These are phyloP conservation scores for Canis aureus DNA, from an alignment of 2,113 vertebrate genomes.

Conservation along the genomic window DNA sequence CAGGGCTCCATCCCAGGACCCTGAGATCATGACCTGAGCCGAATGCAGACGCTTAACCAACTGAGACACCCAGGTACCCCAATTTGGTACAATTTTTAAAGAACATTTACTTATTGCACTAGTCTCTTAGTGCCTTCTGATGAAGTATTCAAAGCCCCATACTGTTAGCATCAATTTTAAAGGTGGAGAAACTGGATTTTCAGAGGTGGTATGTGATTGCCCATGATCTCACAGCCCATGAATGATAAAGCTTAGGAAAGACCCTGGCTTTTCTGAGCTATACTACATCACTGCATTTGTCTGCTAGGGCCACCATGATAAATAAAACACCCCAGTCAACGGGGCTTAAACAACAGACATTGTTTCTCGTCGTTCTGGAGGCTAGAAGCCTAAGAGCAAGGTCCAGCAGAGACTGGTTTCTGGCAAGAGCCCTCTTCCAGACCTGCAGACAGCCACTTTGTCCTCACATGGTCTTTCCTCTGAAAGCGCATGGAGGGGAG, in stretches of 20 bases:
- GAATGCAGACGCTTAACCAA: too few species aligned
- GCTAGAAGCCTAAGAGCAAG: background rate
- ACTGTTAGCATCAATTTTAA: too few species aligned
- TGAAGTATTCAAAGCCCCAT: rapidly evolving
- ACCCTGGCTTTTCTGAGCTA: background rate
- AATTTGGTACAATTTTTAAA: background rate
- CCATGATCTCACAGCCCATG: rapidly evolving
- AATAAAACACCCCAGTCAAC: rapidly evolving
- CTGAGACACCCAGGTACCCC: too few species aligned
- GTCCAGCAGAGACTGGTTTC: background rate
- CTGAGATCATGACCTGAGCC: too few species aligned
- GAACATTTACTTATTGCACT: rapidly evolving
- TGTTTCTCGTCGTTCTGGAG: background rate
- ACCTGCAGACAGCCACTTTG: rapidly evolving
- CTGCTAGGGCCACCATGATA: rapidly evolving
- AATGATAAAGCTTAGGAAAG: background rate
- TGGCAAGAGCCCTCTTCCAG: too few species aligned
- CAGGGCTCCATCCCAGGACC: too few species aligned
- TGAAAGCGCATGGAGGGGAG: rapidly evolving
- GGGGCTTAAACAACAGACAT: background rate
- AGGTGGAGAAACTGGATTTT: too few species aligned
- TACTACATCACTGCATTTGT: rapidly evolving
- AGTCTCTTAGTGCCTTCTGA: background rate
- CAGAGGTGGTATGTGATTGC: background rate
- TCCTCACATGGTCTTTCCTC: background rate